Evolutionary conservation across 2,888 invertebrate species (phyloP).

Genomic region (Ferdinandea cuprea): DNA sequence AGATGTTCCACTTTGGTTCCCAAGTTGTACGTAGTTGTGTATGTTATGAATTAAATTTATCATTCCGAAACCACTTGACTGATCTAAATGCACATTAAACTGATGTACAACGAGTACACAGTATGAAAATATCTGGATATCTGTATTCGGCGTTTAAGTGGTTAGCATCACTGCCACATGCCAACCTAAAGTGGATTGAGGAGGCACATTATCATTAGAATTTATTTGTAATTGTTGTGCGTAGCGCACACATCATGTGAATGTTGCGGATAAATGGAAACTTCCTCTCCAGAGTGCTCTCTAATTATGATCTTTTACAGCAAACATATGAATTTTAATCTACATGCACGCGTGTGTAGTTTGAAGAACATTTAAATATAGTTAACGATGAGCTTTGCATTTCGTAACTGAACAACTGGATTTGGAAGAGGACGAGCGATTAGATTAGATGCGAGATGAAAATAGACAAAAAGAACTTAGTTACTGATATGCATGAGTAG

Average conservation of each 20-base stretch:
- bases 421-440: too few relatives aligned
- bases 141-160: constrained; percentile 41
- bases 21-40: constrained; percentile 13
- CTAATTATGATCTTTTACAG: constrained; percentile 15
- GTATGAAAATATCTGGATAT: not conserved
- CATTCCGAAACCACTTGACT: constrained; percentile 41
- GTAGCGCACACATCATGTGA: constrained; percentile 31
- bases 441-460: too few relatives aligned
- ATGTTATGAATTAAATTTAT: constrained; percentile 14
- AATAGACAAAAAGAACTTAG: too few relatives aligned
- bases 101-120: too few relatives aligned
- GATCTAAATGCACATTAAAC: constrained; percentile 19
- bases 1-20: constrained; percentile 12
- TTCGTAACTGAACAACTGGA: not conserved
- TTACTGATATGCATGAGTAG: too few relatives aligned
- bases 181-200: constrained; percentile 51
- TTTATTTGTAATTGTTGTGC: constrained; percentile 45
- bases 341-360: not conserved
- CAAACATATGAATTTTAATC: constrained; percentile 1
- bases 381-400: not conserved
- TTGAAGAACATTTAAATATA: not conserved
- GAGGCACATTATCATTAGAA: constrained; percentile 46
- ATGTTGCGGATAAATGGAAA: constrained; percentile 22
- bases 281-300: constrained; percentile 23
- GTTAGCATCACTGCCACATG: constrained; percentile 46